Conservation (phyloP, 2,797 vertebrate genomes). For the Sebastolobus alascanus region DNA sequence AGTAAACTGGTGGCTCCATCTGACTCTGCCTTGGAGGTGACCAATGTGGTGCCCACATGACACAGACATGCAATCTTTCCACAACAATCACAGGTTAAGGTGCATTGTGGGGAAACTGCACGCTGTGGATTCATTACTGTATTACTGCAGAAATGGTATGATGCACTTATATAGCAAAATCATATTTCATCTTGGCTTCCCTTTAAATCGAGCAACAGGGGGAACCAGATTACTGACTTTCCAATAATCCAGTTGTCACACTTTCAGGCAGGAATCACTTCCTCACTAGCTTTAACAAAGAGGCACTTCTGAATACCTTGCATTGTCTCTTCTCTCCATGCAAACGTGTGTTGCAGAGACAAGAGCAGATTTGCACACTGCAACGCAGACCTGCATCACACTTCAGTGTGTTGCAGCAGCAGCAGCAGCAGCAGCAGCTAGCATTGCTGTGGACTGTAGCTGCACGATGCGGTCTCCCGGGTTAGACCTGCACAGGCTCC, state of each 20-base stretch:
- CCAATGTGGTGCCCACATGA: background rate
- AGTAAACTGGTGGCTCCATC: conserved; percentile 1
- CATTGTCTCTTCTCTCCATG: background rate
- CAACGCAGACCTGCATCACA: conserved; percentile 38
- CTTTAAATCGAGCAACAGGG: background rate
- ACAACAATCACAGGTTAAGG: background rate
- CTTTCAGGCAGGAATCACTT: background rate
- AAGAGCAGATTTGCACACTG: background rate
- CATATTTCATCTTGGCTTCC: background rate
- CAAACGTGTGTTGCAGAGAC: background rate
- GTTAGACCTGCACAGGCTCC: conserved; percentile 45
- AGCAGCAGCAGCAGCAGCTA: conserved; percentile 40
- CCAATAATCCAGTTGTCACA: background rate
- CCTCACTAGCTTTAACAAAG: background rate
- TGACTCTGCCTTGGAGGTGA: background rate
- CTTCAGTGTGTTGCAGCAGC: conserved; percentile 19
- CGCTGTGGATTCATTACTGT: background rate
- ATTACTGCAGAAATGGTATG: background rate
- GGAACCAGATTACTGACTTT: background rate
- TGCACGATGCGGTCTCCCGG: conserved; percentile 59
- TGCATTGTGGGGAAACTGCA: background rate
- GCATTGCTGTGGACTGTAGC: conserved; percentile 24
- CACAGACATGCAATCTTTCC: background rate
- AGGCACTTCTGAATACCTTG: background rate
- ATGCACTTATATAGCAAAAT: background rate